Base-by-base conservation (phyloP, 2,888 invertebrate species). In the Andrena flavipes region DNA sequence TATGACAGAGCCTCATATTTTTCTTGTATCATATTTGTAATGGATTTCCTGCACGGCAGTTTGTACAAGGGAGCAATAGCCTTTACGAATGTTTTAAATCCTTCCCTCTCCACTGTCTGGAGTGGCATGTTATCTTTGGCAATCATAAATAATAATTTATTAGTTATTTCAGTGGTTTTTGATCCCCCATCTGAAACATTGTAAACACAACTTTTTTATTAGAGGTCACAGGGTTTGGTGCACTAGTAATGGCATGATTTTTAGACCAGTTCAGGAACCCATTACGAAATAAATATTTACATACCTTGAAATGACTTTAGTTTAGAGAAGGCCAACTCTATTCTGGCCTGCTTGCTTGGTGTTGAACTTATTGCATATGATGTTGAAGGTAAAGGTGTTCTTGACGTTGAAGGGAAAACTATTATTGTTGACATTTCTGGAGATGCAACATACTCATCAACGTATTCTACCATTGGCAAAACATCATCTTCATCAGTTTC, bases 121-220 rank as follows among this genome's bases (percentile, higher is more conserved):
- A 80, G 54, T 16, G 83, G 78, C 67, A 82, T 6, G 59, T 83
- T 81, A 59, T 82, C 84, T 26, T 82, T 83, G 5, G 75, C 76
- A 7, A 87, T 76, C 85, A 85, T 87, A 59, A 54, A 54, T 54
- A 54, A 54, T 13, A 54, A 54, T 54, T 54, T 54, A 0, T 54
- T 8, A 20, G 23, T 54, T 54, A n/a, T 54, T 20, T 54, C 2
- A 20, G 54, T 20, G n/a, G 54, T 20, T 23, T 8, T 23, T 54
- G 54, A 54, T n/a, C 54, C 23, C n/a, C 54, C 54, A 35, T 35
- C 35, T 35, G 35, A 2, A 35, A 35, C 35, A 35, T 35, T 35
- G 35, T 35, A 35, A 35, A 35, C 35, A 35, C 35, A 35, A 35
- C 10, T 10, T 35, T 35, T 35, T 35, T 35, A 35, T 35, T 35